Percentiles rank a stretch among this genome's conserved stretches.
These are phyloP conservation scores for Botrylloides violaceus DNA, from an alignment of 23 tunicate genomes.

Conservation along the genomic window DNA sequence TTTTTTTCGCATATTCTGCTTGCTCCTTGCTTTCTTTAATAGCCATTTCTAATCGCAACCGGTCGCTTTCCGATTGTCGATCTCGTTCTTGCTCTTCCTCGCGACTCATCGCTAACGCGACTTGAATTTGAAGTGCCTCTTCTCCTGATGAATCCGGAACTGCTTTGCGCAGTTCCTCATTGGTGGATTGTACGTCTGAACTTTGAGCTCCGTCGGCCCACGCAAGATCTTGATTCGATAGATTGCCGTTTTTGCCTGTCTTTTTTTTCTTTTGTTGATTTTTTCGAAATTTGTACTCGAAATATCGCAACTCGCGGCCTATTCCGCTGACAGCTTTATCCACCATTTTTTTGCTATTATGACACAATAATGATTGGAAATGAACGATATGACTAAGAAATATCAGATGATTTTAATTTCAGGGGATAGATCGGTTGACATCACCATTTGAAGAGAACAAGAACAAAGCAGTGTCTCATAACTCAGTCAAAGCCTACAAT, in stretches of 20 bases:
- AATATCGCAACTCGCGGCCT: slow-evolving; percentile 56
- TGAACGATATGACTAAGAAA: background rate
- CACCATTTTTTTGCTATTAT: slow-evolving; percentile 27
- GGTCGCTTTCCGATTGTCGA: slow-evolving; percentile 31
- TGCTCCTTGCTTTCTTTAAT: slow-evolving; percentile 44
- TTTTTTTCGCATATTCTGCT: background rate
- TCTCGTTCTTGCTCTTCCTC: slow-evolving; percentile 66
- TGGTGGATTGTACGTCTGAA: background rate
- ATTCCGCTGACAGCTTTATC: slow-evolving; percentile 51
- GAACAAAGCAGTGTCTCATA: too few relatives aligned
- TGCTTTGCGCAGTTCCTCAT: slow-evolving; percentile 33
- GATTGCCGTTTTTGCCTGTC: slow-evolving; percentile 15
- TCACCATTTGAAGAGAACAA: too few relatives aligned
- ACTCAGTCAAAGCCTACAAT: too few relatives aligned
- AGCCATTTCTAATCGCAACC: slow-evolving; percentile 54
- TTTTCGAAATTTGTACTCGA: slow-evolving; percentile 59
- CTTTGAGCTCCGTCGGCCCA: slow-evolving; percentile 12
- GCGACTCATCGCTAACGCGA: slow-evolving; percentile 70
- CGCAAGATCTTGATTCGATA: slow-evolving; percentile 2
- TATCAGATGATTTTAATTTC: too few relatives aligned
- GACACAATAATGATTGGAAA: background rate
- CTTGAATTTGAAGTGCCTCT: slow-evolving; percentile 50
- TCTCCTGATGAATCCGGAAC: slow-evolving; percentile 36
- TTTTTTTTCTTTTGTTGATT: slow-evolving; percentile 20
- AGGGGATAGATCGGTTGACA: too few relatives aligned